Percentiles rank a stretch among this genome's conserved stretches.
Evolutionary conservation across 2,888 invertebrate genomes (phyloP).

Genomic region (Thymelicus sylvestris): DNA sequence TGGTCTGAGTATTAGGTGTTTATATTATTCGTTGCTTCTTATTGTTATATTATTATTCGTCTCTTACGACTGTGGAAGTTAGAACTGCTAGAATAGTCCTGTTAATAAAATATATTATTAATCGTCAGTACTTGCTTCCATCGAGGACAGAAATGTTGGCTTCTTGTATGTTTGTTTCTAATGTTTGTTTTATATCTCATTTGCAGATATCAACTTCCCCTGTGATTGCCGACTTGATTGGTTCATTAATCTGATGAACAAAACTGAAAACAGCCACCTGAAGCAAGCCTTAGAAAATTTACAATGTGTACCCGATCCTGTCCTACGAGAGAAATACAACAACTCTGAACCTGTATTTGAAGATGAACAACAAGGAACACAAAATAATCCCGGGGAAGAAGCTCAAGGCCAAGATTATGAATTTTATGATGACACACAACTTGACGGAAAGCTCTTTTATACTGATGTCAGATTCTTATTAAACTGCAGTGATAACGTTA

Average conservation of each 20-base stretch:
- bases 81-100: too few relatives aligned
- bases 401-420: conserved; percentile 64
- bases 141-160: too few relatives aligned
- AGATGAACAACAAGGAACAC: conserved; percentile 50
- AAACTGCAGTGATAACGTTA: conserved; percentile 53
- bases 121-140: too few relatives aligned
- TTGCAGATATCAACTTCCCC: conserved; percentile 74
- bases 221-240: conserved; percentile 75
- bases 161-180: neutral
- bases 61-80: too few relatives aligned
- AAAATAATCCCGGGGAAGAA: conserved; percentile 54
- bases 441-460: conserved; percentile 76
- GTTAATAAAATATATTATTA: too few relatives aligned
- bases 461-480: conserved; percentile 68
- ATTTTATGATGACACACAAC: conserved; percentile 73
- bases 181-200: neutral
- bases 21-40: too few relatives aligned
- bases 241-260: conserved; percentile 67
- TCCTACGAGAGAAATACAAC: conserved; percentile 62
- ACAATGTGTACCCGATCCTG: conserved; percentile 65
- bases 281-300: conserved; percentile 68
- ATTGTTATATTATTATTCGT: too few relatives aligned
- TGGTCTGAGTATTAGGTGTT: too few relatives aligned
- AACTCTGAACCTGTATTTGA: conserved; percentile 48
- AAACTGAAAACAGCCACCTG: conserved; percentile 62